Evolutionary conservation across 2,797 vertebrate genomes (phyloP).

Genomic region (Myotis daubentonii): DNA sequence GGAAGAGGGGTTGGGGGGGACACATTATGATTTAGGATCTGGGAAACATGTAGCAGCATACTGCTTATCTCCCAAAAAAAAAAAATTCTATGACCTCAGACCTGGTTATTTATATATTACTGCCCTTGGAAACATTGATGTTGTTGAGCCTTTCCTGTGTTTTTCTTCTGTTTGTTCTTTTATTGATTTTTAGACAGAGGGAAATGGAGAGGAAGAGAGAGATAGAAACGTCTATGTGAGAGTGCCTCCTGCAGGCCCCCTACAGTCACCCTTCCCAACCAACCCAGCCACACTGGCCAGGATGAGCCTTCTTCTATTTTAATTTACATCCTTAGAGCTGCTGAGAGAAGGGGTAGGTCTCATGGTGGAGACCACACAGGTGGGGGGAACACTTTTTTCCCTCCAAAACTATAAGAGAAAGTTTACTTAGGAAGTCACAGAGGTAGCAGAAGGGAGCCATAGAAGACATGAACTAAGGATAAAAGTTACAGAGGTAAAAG

Average conservation of each 20-base stretch:
- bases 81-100: not conserved
- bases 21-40: not conserved
- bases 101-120: not conserved
- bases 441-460: not conserved
- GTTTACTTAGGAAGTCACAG: not conserved
- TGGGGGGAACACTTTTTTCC: not conserved
- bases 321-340: not conserved
- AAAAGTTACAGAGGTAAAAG: not conserved
- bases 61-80: not conserved
- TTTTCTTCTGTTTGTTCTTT: not conserved
- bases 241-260: too few relatives aligned
- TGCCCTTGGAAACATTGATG: not conserved
- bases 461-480: not conserved
- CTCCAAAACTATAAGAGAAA: not conserved
- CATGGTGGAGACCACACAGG: not conserved
- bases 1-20: accelerated
- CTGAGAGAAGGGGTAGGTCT: not conserved
- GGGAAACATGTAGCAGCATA: not conserved
- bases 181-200: too few relatives aligned
- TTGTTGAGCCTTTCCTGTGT: not conserved
- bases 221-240: too few relatives aligned
- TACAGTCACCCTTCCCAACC: too few relatives aligned
- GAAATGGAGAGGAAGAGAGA: too few relatives aligned
- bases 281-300: too few relatives aligned
- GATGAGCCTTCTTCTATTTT: not conserved